Base-by-base conservation (phyloP, 2,113 vertebrate species). In the Merops nubicus region DNA sequence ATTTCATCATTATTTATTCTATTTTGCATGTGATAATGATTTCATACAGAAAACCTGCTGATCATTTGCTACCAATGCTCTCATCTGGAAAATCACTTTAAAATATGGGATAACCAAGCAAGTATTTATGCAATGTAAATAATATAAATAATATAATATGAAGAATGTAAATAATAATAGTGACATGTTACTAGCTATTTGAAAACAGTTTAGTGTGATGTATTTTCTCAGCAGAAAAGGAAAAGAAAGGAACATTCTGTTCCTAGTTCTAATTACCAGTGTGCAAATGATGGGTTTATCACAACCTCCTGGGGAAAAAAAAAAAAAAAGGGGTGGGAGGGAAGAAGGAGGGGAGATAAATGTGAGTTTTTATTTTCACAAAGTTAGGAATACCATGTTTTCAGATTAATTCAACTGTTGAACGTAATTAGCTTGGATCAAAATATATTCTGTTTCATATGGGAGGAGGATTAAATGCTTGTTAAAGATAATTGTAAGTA, bases 301-400 rank as follows among this genome's bases (percentile, higher is more conserved):
- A 45, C 4, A 79, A 56, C 19, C 15, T 85, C 62, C 42, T 28
- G 9, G 6, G 1, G 4, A 4, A 2, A 6, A 29, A 38, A 34
- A 36, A 10, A 36, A 29, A 12, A 3, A 12, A 7, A 4, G 2
- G 11, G 11, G 1, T 2, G 4, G 18, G 9, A 8, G 3, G 12
- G 12, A 12, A 11, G 19, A 47, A n/a, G n/a, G n/a, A n/a, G 5
- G 9, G 9, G 3, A 21, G 19, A 47, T 90, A 83, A 86, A 91
- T 77, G 59, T 47, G 45, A 68, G 51, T 0, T 77, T 94, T 88
- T 88, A 40, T 75, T 93, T 93, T 92, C 63, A 75, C n/a, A 25
- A 72, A 3, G 3, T 84, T 13, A 81, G 36, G n/a, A 81, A 74
- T 74, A 59, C 29, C 15, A 25, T 34, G 3, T 60, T 92, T 96